Base-by-base conservation (phyloP, 2,113 vertebrate genomes). In the Columbina picui region DNA sequence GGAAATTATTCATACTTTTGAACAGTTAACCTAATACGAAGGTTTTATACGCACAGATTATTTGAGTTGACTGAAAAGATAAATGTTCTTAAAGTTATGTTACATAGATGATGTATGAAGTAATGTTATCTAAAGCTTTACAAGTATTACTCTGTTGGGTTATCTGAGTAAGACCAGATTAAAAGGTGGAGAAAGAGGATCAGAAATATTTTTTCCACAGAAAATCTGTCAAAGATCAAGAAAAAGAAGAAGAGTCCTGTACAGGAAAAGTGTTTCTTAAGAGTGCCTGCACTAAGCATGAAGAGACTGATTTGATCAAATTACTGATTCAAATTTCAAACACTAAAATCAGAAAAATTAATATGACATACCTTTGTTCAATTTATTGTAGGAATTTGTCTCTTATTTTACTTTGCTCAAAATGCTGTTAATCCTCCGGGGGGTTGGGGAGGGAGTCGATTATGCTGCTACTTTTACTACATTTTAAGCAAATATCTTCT, bases 391-490 rank as follows among this genome's bases (percentile, higher is more conserved):
- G 36, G 20, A 56, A 73, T 73, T 77, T 52, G 13, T 77, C 17
- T 76, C 39, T 68, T 36, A 34, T 12, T 65, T 63, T 57, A 56
- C 8, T 74, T 60, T 75, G 50, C 50, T 52, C 6, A 22, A 77
- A 71, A 73, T 6, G 11, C 29, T 57, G 12, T 38, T 65, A 43
- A 71, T 45, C 27, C 50, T 27, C 21, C 8, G 7, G 6, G 6
- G 3, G 14, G 7, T 11, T 1, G 12, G 38, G 8, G 14, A 7
- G 22, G 7, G 5, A 11, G 9, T 11, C 12, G 21, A 30, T n/a
- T 39, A 34, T 39, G 10, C 34, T 89, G 43, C 23, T 81, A 60
- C 7, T 60, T 84, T 64, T 65, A n/a, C 12, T 27, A 32, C 14
- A 32, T 55, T 81, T 76, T 32, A 76, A 55, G 30, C 4, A 76